phyloP scores from a whole-genome alignment of 2,888 invertebrate species.

The Ochropleura plecta region DNA sequence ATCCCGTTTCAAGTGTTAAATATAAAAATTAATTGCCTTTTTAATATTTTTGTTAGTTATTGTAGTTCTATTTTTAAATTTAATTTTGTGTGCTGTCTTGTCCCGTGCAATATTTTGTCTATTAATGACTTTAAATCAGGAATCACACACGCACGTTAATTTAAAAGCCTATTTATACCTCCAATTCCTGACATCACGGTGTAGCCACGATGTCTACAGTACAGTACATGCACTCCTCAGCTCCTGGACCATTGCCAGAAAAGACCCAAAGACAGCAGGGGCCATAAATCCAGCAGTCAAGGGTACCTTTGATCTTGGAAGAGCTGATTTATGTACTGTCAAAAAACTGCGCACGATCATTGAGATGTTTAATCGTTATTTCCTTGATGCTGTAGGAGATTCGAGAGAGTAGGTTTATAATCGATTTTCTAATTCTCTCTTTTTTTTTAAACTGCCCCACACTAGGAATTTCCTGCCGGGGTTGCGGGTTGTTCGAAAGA shows the following conservation, averaged over 20 bases:
- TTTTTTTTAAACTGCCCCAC: too few species aligned
- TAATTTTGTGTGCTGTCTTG: too few species aligned
- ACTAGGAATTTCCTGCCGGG: too few species aligned
- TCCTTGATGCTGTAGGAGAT: conserved; percentile 26
- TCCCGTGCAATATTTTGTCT: neutral
- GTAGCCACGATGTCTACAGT: conserved; percentile 61
- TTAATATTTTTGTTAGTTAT: too few species aligned
- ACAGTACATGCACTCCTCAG: conserved; percentile 33
- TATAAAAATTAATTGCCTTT: too few species aligned
- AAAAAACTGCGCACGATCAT: conserved; percentile 52
- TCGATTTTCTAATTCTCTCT: too few species aligned
- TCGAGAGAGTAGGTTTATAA: neutral
- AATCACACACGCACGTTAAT: neutral
- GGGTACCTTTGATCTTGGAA: conserved; percentile 65
- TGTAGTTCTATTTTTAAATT: too few species aligned
- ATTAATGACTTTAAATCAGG: neutral
- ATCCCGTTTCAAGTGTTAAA: too few species aligned
- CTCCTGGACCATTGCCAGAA: conserved; percentile 57
- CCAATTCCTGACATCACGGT: conserved; percentile 30
- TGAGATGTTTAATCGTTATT: conserved; percentile 36
- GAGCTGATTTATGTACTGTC: conserved; percentile 58
- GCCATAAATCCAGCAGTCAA: conserved; percentile 59
- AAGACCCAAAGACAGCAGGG: conserved; percentile 37
- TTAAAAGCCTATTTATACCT: conserved; percentile 19
- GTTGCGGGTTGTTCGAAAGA: too few species aligned